Base-by-base conservation (phyloP, 1,140 invertebrate species). In the Drosophila parabipectinata region DNA sequence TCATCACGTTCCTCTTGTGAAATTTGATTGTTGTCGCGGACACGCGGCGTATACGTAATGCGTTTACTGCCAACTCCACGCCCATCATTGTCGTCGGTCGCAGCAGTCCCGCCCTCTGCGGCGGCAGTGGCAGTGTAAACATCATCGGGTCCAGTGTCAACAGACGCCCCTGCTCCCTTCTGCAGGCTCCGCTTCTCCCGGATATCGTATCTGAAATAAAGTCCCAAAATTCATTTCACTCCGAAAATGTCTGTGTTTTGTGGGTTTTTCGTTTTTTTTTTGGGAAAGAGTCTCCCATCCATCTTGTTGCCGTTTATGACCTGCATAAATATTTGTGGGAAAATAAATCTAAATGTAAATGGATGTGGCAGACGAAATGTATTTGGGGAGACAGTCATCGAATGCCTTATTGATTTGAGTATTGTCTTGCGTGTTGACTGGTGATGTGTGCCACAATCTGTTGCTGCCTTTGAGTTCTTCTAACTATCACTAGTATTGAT, bases 321-420 rank as follows among this genome's bases (percentile, higher is more conserved):
- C 34, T 54, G 58, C 60, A 72, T 75, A 77, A 77, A 85, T 87
- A 84, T 74, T 64, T 74, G 61, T 64, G 52, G 55, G 66, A 60
- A 72, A 81, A 82, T 72, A 80, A 79, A 82, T 82, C 57, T 61
- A 83, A 83, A 77, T 74, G 62, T 55, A 77, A 80, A 77, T 77
- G 59, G 21, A 60, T 67, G 51, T 32, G 58, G 37, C 44, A 39
- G 53, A 56, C 18, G 32, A 47, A 57, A 21, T 67, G 41, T 45
- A 68, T 55, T 55, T 37, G 15, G 10, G 15, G 30, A 50, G 51
- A 24, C 51, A 69, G 41, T 39, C 15, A 68, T 32, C 26, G 21
- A 28, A 26, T 14, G 34, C 28, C 18, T 21, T 52, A 37, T 71
- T 34, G 63, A 48, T 39, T 30, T 28, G 37, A 15, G 50, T 18